These are phyloP conservation scores for Threskiornis aethiopicus DNA, from an alignment of 2,797 vertebrate species.

Conservation along the genomic window DNA sequence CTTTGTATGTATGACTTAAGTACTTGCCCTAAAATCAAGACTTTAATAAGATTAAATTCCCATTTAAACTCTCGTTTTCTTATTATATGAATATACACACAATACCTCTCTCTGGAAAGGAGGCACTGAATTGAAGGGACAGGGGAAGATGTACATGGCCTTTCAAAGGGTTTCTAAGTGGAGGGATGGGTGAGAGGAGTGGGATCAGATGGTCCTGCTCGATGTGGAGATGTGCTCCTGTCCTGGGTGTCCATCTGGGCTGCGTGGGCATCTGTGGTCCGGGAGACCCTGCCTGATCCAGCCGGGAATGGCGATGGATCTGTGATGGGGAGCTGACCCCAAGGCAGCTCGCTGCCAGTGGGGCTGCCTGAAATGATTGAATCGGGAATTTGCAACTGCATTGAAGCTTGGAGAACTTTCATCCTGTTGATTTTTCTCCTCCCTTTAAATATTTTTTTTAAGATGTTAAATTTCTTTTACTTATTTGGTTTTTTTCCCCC, in stretches of 20 bases:
- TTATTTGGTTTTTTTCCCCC: conserved; percentile 47
- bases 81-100: neutral
- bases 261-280: rapidly evolving
- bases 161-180: neutral
- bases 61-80: conserved; percentile 8
- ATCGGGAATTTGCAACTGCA: conserved; percentile 39
- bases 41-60: conserved; percentile 21
- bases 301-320: rapidly evolving
- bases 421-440: conserved; percentile 38
- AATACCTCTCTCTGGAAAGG: neutral
- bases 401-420: conserved; percentile 64
- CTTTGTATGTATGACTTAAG: neutral
- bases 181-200: neutral
- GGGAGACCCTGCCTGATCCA: neutral
- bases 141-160: rapidly evolving
- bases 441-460: conserved; percentile 4
- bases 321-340: neutral
- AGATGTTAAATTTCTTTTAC: conserved; percentile 64
- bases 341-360: neutral
- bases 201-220: neutral
- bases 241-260: neutral
- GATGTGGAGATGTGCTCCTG: rapidly evolving
- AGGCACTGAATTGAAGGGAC: neutral
- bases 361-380: conserved; percentile 22
- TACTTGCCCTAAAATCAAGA: conserved; percentile 19